Evolutionary conservation across 2,888 invertebrate genomes (phyloP), one percentile per base, ranked within the genome.

Genomic region (Portevinia maculata): DNA sequence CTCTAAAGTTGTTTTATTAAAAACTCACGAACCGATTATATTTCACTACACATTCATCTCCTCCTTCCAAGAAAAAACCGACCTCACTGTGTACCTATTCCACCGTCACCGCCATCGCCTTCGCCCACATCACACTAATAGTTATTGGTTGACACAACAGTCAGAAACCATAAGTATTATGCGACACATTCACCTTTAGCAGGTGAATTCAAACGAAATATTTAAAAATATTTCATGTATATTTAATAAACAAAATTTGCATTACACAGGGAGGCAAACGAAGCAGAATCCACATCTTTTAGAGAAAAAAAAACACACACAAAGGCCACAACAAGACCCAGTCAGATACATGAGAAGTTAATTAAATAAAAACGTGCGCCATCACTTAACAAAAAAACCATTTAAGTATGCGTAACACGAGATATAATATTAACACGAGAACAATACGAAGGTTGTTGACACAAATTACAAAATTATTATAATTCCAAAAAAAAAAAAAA

Each of bases 391-490:
- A 50, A 32, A 34, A 1, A 30, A 32, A 6, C 13, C 11, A 9
- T n/a, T n/a, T n/a, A n/a, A n/a, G n/a, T n/a, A n/a, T n/a, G n/a
- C n/a, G n/a, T n/a, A n/a, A n/a, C n/a, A n/a, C n/a, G n/a, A n/a
- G n/a, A n/a, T n/a, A n/a, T n/a, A n/a, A n/a, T n/a, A n/a, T n/a
- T n/a, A 11, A 13, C 62, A 50, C 15, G 24, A 24, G 24, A 24
- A 24, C 24, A 37, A 0, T n/a, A 0, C 41, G 30, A 32, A 37
- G 8, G 44, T 53, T 52, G 65, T 57, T 62, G 50, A 57, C 57
- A 50, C 13, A 69, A 79, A 79, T 62, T 74, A 57, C 50, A 57
- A 57, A 74, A 69, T 69, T 79, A 79, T 79, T 75, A 60, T 67
- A 73, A 79, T 67, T 67, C 55, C 46, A 60, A 46, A 28, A 73